Conservation (phyloP, 92 coral and sea anemone genomes). For the Montipora capitata region DNA sequence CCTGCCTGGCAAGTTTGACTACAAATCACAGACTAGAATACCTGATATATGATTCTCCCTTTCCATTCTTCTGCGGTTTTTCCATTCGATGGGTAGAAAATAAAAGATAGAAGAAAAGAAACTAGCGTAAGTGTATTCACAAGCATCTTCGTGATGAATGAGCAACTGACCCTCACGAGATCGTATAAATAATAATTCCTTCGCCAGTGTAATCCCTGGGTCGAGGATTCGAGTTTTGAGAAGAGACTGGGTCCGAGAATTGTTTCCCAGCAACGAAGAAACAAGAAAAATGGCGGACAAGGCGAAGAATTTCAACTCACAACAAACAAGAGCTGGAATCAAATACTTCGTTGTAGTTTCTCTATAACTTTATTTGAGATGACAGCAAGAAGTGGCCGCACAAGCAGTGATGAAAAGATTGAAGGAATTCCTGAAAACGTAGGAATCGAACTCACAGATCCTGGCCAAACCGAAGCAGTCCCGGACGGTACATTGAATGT, state of each 20-base stretch:
- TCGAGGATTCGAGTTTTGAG: background rate
- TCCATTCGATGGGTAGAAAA: conserved; percentile 36
- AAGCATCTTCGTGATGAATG: background rate
- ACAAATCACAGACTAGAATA: background rate
- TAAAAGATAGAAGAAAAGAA: background rate
- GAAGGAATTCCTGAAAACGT: conserved; percentile 2
- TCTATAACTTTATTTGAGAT: background rate
- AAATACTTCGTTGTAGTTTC: background rate
- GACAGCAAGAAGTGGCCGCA: conserved; percentile 3
- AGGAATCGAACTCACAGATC: background rate
- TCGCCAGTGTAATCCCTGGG: too few relatives aligned
- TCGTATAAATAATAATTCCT: too few relatives aligned
- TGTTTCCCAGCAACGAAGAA: conserved; percentile 10
- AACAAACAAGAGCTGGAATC: background rate
- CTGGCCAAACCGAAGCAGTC: background rate
- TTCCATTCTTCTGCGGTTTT: conserved; percentile 86
- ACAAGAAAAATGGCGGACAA: conserved; percentile 45
- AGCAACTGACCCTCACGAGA: too few relatives aligned
- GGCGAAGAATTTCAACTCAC: background rate
- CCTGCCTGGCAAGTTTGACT: too few relatives aligned
- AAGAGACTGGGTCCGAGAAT: background rate
- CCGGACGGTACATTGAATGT: background rate
- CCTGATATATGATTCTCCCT: conserved; percentile 78
- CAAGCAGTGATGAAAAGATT: background rate
- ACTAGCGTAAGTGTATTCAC: background rate